A percentile compares a stretch with the other conserved stretches of the same genome.
phyloP scores from a whole-genome alignment of 2,797 vertebrate species.

The Pseudocheirus occidentalis region DNA sequence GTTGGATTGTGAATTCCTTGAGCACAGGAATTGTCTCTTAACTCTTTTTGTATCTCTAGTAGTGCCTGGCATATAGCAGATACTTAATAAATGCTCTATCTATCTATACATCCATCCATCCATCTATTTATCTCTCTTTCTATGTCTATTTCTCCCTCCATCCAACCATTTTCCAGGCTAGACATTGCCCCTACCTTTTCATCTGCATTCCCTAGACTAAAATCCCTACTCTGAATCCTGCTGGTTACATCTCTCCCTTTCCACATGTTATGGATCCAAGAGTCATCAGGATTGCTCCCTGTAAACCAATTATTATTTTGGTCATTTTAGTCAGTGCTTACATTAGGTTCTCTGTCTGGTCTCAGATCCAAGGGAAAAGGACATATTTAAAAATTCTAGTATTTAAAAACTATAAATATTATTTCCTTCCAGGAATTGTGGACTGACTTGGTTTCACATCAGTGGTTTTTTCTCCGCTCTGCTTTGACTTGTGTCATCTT shows the following conservation, averaged over 20 bases:
- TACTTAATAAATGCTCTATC: background rate
- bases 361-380: background rate
- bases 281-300: background rate
- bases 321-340: background rate
- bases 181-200: background rate
- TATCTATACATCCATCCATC: background rate
- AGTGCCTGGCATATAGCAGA: background rate
- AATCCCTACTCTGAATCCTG: background rate
- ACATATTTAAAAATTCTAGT: background rate
- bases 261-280: background rate
- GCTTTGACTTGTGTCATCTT: background rate
- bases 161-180: background rate
- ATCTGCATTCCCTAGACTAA: background rate
- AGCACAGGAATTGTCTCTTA: background rate
- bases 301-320: background rate
- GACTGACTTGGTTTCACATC: background rate
- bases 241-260: background rate
- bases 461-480: background rate
- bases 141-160: background rate
- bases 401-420: slow-evolving; percentile 1
- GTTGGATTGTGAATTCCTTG: background rate
- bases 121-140: no score
- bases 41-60: background rate
- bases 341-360: background rate
- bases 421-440: background rate